These are phyloP conservation scores for Cygnus olor DNA, from an alignment of 2,797 vertebrate species.

Conservation along the genomic window DNA sequence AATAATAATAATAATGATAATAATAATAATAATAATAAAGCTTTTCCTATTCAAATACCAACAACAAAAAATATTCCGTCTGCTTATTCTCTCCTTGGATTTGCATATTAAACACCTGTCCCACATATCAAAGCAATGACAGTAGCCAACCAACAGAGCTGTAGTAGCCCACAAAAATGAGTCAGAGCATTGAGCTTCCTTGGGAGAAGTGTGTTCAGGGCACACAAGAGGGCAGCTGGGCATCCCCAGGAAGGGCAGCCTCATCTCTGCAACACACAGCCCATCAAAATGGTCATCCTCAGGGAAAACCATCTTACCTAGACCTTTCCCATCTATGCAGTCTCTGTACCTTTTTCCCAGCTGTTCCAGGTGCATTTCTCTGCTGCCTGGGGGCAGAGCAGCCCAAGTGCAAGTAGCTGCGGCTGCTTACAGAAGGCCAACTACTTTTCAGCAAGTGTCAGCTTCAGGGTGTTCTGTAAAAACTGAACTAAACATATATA, in stretches of 20 bases:
- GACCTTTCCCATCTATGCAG: neutral
- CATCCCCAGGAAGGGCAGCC: neutral
- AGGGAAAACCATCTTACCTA: neutral
- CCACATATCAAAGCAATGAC: neutral
- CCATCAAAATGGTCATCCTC: neutral
- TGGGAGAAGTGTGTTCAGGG: neutral
- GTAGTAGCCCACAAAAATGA: neutral
- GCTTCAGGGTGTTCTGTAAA: neutral
- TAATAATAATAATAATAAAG: too few species aligned
- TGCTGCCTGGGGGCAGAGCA: neutral
- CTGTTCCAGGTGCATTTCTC: neutral
- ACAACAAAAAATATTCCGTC: neutral
- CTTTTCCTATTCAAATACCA: neutral
- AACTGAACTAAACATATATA: neutral
- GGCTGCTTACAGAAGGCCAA: neutral
- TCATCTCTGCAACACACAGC: neutral
- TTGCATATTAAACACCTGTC: neutral
- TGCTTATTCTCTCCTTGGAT: neutral
- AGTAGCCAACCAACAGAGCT: neutral
- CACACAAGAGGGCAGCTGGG: neutral
- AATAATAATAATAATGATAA: too few species aligned
- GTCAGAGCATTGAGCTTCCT: neutral
- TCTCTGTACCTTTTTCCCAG: neutral
- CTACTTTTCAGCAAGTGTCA: neutral
- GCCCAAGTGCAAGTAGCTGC: neutral